These are phyloP conservation scores for Eugnorisma glareosa DNA, from an alignment of 2,888 invertebrate species.

Conservation along the genomic window DNA sequence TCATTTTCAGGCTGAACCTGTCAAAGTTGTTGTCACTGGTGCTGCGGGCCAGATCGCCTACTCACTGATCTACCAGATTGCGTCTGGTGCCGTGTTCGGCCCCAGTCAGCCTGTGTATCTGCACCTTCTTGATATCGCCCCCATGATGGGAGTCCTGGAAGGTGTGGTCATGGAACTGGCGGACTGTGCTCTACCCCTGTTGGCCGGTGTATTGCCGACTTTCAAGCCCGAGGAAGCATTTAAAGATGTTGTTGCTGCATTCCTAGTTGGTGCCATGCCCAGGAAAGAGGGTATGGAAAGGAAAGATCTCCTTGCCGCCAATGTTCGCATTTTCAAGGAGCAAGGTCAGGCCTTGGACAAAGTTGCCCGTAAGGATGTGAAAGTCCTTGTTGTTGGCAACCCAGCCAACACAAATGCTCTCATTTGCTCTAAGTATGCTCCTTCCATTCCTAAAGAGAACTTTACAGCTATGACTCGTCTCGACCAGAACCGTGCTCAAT, in stretches of 20 bases:
- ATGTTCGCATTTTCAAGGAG: slow-evolving; percentile 99
- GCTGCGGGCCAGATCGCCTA: slow-evolving; percentile 99
- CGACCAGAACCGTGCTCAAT: slow-evolving; percentile 99
- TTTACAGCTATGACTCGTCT: slow-evolving; percentile 99
- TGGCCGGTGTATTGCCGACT: slow-evolving; percentile 96
- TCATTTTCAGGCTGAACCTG: slow-evolving; percentile 93
- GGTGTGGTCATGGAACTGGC: slow-evolving; percentile 99
- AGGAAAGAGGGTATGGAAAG: slow-evolving; percentile 99
- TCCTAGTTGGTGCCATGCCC: slow-evolving; percentile 99
- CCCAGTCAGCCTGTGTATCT: slow-evolving; percentile 95
- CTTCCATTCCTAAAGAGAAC: slow-evolving; percentile 98
- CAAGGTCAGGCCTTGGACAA: slow-evolving; percentile 98
- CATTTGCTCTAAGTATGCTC: slow-evolving; percentile 98
- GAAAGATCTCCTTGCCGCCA: slow-evolving; percentile 98
- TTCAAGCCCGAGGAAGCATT: slow-evolving; percentile 97
- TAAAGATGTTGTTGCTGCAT: slow-evolving; percentile 98
- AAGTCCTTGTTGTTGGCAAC: slow-evolving; percentile 99
- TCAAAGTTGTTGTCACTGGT: slow-evolving; percentile 98
- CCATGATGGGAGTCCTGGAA: slow-evolving; percentile 98
- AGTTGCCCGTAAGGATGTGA: slow-evolving; percentile 97
- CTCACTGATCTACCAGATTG: slow-evolving; percentile 97
- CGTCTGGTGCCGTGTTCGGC: slow-evolving; percentile 99
- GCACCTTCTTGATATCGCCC: slow-evolving; percentile 98
- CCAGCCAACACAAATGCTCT: slow-evolving; percentile 99
- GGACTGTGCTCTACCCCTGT: slow-evolving; percentile 98